These are phyloP conservation scores for Ammodramus savannarum DNA, from an alignment of 2,113 vertebrate genomes.

Conservation along the genomic window DNA sequence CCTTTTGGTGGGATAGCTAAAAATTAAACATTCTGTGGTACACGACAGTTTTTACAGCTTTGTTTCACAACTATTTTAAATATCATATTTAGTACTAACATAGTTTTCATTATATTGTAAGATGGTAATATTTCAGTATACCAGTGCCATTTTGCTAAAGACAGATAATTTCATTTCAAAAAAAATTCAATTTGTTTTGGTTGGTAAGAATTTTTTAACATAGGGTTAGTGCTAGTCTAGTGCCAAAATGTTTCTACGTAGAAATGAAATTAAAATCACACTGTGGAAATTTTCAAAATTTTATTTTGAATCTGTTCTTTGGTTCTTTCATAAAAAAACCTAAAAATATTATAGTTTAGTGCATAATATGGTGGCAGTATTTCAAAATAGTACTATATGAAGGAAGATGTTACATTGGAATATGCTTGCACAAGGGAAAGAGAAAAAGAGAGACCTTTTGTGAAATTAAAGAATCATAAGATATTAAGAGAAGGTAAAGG, in stretches of 20 bases:
- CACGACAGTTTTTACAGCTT: neutral
- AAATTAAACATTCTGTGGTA: neutral
- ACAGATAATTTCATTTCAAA: neutral
- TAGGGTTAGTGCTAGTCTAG: neutral
- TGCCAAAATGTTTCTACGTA: neutral
- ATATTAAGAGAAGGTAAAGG: neutral
- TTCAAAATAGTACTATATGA: neutral
- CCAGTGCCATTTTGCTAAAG: neutral
- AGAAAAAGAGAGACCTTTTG: neutral
- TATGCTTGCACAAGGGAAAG: neutral
- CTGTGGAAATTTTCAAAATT: neutral
- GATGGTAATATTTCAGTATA: neutral
- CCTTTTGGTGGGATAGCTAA: neutral
- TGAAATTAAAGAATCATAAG: neutral
- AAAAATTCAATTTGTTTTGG: neutral
- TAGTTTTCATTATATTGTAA: neutral
- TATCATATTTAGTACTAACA: neutral
- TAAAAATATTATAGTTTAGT: neutral
- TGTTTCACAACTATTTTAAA: neutral
- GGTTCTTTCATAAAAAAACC: neutral
- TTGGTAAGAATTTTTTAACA: neutral
- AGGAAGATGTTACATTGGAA: neutral
- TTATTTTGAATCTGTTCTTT: neutral
- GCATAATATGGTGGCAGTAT: neutral
- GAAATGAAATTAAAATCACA: neutral